Evolutionary conservation across 2,888 invertebrate genomes (phyloP).

Genomic region (Dynastes tityus): DNA sequence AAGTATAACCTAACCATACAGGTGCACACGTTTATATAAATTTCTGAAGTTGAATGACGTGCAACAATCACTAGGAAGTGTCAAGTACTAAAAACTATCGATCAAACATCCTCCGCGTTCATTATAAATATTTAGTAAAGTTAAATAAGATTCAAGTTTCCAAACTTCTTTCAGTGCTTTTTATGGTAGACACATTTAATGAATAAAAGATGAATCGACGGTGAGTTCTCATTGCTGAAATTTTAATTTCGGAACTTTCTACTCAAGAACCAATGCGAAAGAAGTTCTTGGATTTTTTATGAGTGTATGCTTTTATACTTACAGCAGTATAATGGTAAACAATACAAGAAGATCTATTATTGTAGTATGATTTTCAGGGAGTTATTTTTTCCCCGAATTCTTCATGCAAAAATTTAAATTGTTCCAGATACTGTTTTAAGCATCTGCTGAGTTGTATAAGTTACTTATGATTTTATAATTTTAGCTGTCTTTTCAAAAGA

Average conservation of each 20-base stretch:
- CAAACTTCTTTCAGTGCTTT: conserved; percentile 1
- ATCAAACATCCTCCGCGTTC: not conserved
- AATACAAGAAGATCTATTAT: no score
- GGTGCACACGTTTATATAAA: not conserved
- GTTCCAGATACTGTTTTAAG: no score
- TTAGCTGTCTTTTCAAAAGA: no score
- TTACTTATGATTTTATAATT: no score
- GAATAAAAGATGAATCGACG: conserved; percentile 19
- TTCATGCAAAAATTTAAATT: no score
- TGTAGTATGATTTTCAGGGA: no score
- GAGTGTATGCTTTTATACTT: not conserved
- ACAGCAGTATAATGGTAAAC: no score
- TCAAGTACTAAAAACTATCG: not conserved
- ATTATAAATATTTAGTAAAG: conserved; percentile 29
- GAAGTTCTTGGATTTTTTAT: not conserved
- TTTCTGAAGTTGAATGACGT: not conserved
- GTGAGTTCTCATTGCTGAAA: conserved; percentile 19
- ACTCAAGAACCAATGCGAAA: conserved; percentile 11
- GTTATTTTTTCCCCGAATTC: no score
- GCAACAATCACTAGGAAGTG: not conserved
- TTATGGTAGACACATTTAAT: conserved; percentile 25
- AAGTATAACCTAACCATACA: no score
- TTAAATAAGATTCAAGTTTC: conserved; percentile 30
- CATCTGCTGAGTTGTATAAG: no score
- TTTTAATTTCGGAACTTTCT: not conserved